A percentile compares a stretch with the other conserved stretches of the same genome.
Conservation (phyloP, 2,888 invertebrate species). For the Liopterus haemorrhoidalis region DNA sequence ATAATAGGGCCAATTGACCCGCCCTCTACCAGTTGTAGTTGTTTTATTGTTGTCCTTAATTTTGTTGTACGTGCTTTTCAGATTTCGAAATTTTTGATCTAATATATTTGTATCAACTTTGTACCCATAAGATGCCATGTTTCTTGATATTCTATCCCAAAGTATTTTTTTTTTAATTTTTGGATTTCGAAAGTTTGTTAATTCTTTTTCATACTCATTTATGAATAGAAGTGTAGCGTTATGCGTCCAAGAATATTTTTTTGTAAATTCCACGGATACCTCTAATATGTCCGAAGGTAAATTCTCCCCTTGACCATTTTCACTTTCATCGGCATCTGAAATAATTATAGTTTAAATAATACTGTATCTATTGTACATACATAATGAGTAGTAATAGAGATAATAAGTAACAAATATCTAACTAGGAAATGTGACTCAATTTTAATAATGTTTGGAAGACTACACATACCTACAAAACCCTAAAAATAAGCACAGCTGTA, state of each 20-base stretch:
- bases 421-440: no score
- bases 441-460: no score
- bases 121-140: not conserved
- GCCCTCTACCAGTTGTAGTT: not conserved
- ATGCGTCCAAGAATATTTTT: not conserved
- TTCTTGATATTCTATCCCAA: not conserved
- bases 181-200: not conserved
- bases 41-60: conserved; percentile 6
- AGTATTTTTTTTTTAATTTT: not conserved
- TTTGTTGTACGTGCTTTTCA: not conserved
- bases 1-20: not conserved
- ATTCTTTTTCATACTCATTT: not conserved
- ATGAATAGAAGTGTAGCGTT: not conserved
- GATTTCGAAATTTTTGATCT: not conserved
- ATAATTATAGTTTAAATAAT: no score
- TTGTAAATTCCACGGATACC: no score
- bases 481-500: no score
- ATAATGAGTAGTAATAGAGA: no score
- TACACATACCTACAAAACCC: no score
- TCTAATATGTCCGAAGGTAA: no score
- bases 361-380: no score
- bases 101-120: not conserved
- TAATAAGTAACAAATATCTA: no score
- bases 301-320: no score
- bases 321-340: no score